Percentiles rank a stretch among this genome's conserved stretches.
These are phyloP conservation scores for Drosophila falleni DNA, from an alignment of 2,888 invertebrate genomes.

Conservation along the genomic window DNA sequence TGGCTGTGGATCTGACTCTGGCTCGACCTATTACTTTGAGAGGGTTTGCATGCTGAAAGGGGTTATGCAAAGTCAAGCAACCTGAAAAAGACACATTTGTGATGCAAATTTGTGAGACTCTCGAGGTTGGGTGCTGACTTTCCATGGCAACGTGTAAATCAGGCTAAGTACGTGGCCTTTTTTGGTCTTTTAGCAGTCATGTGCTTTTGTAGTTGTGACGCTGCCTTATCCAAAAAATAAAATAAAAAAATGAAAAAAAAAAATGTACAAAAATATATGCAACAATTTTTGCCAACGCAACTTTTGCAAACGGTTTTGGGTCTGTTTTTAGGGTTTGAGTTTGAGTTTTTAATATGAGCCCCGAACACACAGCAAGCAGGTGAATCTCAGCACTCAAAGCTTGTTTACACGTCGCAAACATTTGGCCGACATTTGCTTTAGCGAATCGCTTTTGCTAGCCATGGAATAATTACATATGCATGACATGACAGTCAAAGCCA, in stretches of 20 bases:
- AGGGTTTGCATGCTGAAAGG: constrained; percentile 62
- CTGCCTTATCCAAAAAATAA: neutral
- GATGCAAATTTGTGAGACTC: constrained; percentile 72
- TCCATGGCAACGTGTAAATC: constrained; percentile 78
- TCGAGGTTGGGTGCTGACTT: constrained; percentile 43
- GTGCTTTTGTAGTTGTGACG: constrained; percentile 34
- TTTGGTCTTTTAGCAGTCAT: constrained; percentile 75
- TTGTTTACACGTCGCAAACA: constrained; percentile 73
- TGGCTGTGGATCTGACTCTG: constrained; percentile 7
- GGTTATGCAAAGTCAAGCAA: constrained; percentile 81
- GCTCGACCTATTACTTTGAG: constrained; percentile 56
- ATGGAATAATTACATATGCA: constrained; percentile 77
- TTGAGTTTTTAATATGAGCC: constrained; percentile 47
- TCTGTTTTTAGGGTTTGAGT: constrained; percentile 3
- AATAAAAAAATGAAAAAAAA: constrained; percentile 3
- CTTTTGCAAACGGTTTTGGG: constrained; percentile 35
- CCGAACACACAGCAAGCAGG: constrained; percentile 35
- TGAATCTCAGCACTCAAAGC: constrained; percentile 67
- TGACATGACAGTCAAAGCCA: constrained; percentile 65
- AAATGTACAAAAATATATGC: constrained; percentile 53
- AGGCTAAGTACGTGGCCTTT: constrained; percentile 80
- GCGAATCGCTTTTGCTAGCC: constrained; percentile 67
- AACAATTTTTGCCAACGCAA: constrained; percentile 71
- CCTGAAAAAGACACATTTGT: constrained; percentile 81
- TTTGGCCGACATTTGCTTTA: constrained; percentile 64